These are phyloP conservation scores for Eueides isabella DNA, from an alignment of 1,140 invertebrate genomes.

Conservation along the genomic window DNA sequence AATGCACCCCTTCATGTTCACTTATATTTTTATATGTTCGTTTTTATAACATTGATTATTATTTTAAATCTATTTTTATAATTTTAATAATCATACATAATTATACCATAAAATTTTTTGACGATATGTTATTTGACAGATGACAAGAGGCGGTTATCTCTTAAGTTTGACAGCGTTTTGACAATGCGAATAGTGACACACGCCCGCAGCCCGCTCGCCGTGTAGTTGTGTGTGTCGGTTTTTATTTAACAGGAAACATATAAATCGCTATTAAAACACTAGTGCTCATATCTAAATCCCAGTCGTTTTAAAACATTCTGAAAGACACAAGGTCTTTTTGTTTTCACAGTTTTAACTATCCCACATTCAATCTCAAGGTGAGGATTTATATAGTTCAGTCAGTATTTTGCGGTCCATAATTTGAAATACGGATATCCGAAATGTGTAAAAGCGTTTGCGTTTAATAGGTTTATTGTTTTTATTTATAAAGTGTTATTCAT, in stretches of 20 bases:
- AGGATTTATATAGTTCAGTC: conserved; percentile 36
- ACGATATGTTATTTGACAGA: background rate
- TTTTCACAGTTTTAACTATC: conserved; percentile 30
- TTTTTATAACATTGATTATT: background rate
- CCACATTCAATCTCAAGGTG: conserved; percentile 57
- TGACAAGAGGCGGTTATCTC: conserved; percentile 13
- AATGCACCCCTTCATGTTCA: background rate
- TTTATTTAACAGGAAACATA: conserved; percentile 33
- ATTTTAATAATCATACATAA: background rate
- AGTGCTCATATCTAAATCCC: conserved; percentile 45
- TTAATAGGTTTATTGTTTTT: background rate
- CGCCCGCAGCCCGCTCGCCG: conserved; percentile 22
- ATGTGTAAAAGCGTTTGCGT: background rate
- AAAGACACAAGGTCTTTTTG: conserved; percentile 34
- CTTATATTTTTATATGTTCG: background rate
- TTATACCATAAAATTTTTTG: background rate
- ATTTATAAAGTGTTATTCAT: background rate
- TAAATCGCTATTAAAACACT: conserved; percentile 36
- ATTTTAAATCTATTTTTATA: background rate
- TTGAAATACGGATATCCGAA: conserved; percentile 4
- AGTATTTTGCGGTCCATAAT: conserved; percentile 5
- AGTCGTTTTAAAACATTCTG: conserved; percentile 47
- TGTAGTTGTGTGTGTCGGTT: conserved; percentile 17
- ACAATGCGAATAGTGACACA: conserved; percentile 17
- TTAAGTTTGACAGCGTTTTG: conserved; percentile 12